These are phyloP conservation scores for Synchiropus splendidus DNA, from an alignment of 2,113 vertebrate species.

Conservation along the genomic window DNA sequence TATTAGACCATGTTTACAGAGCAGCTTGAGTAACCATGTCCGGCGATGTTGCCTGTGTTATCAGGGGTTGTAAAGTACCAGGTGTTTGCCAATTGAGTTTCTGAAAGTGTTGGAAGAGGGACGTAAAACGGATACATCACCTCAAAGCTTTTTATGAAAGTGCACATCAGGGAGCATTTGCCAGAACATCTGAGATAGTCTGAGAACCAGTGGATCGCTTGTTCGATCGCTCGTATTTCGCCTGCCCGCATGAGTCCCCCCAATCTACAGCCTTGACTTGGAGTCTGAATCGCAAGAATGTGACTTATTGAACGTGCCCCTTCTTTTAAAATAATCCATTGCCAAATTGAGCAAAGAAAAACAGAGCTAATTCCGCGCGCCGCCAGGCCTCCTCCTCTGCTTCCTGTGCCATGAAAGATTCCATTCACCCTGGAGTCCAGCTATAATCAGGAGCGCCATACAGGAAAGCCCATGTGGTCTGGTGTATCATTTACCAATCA, in stretches of 20 bases:
- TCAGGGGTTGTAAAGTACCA: conserved; percentile 33
- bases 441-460: conserved; percentile 44
- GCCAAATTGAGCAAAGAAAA: conserved; percentile 62
- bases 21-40: conserved; percentile 33
- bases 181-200: too few species aligned
- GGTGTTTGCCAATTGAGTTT: conserved; percentile 46
- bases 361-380: conserved; percentile 61
- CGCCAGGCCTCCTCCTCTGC: conserved; percentile 53
- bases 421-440: conserved; percentile 49
- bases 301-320: conserved; percentile 44
- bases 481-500: conserved; percentile 47
- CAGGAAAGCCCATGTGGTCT: conserved; percentile 47
- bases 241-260: not conserved
- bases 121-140: conserved; percentile 18
- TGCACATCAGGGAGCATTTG: too few species aligned
- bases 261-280: conserved; percentile 27
- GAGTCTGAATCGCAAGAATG: conserved; percentile 46
- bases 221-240: conserved; percentile 5
- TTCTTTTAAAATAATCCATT: conserved; percentile 64
- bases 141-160: conserved; percentile 32
- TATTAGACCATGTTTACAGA: conserved; percentile 28
- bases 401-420: conserved; percentile 64
- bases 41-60: conserved; percentile 29
- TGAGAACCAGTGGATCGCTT: too few species aligned
- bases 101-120: conserved; percentile 9